Evolutionary conservation across 64 coral and sea anemone genomes (phyloP), one percentile per base, ranked within the genome.

Genomic region (Montipora sp.): DNA sequence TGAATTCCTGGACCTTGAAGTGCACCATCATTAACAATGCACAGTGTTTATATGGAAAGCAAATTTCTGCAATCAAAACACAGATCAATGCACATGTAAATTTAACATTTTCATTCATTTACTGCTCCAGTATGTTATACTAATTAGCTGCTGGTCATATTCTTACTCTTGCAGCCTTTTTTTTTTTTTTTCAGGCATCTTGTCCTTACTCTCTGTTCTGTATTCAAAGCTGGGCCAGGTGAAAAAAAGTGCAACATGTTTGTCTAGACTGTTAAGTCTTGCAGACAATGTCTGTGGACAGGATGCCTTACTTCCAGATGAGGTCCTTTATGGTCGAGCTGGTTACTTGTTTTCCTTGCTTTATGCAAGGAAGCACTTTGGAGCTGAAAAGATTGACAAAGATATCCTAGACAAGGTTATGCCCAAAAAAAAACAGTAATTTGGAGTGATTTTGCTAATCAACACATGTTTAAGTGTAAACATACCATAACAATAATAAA

Each of bases 241-340:
- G 20, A 83, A 95, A 16, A 94, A 99, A 79, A 89, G 88, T 87
- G 71, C 58, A 18, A 90, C 77, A 16, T 94, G 79, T 83, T 48
- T 96, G 7, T 77, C 70, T 51, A 83, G 77, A 27, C 84, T 99
- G 20, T 58, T 92, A 19, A 63, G 59, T 24, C 88, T 99, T 92
- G 86, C 78, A 80, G 94, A 99, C n/a, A 82, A 79, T 85, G 94
- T 94, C 14, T 96, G 88, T 46, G 72, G 81, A 9, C 67, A 75
- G 15, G 98, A 99, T 79, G 79, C 20, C 10, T 92, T 92, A 18
- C 46, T 99, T 16, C 98, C 98, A 57, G 92, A 99, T 82, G 98
- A 99, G 89, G 78, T 99, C 46, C 79, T 99, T 48, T 99, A 96
- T 87, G 98, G 98, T 48, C 87, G 98, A 82, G 89, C 98, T 75